phyloP scores from a whole-genome alignment of 2,888 invertebrate genomes.

The Dorcus parallelipipedus region DNA sequence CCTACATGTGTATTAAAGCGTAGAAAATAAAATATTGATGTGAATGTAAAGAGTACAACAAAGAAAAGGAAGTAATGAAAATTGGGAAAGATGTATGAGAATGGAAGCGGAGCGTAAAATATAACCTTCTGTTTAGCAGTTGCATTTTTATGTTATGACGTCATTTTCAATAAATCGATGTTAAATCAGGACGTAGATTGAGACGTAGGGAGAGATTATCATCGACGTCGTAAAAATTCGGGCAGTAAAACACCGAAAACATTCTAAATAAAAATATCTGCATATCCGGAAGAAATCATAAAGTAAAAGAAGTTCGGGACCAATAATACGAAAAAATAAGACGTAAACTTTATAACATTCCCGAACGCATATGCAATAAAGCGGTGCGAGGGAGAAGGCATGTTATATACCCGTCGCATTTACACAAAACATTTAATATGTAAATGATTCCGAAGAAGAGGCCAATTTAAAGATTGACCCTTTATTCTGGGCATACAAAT shows the following conservation, averaged over 20 bases:
- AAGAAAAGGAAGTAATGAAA: neutral
- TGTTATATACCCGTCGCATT: constrained; percentile 13
- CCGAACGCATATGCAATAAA: constrained; percentile 11
- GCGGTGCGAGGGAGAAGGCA: constrained; percentile 1
- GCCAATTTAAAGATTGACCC: constrained; percentile 31
- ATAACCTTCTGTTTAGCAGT: constrained; percentile 3
- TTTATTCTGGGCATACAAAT: constrained; percentile 34
- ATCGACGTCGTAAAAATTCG: constrained; percentile 6
- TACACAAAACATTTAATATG: constrained; percentile 29
- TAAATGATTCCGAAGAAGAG: constrained; percentile 23
- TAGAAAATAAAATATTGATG: no score
- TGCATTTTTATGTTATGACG: constrained; percentile 8
- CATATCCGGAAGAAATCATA: neutral
- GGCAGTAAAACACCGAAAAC: neutral
- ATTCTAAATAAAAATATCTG: constrained; percentile 7
- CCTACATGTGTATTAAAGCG: no score
- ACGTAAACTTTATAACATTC: constrained; percentile 12
- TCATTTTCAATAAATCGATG: constrained; percentile 8
- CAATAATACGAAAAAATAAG: neutral
- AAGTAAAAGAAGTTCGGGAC: neutral
- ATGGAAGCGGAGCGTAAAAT: neutral
- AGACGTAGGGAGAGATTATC: constrained; percentile 5
- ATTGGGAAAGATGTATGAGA: neutral
- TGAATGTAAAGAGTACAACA: neutral
- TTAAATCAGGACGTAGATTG: constrained; percentile 4